Evolutionary conservation across 2,113 vertebrate genomes (phyloP), one percentile per base, ranked within the genome.

Genomic region (Scortum barcoo): DNA sequence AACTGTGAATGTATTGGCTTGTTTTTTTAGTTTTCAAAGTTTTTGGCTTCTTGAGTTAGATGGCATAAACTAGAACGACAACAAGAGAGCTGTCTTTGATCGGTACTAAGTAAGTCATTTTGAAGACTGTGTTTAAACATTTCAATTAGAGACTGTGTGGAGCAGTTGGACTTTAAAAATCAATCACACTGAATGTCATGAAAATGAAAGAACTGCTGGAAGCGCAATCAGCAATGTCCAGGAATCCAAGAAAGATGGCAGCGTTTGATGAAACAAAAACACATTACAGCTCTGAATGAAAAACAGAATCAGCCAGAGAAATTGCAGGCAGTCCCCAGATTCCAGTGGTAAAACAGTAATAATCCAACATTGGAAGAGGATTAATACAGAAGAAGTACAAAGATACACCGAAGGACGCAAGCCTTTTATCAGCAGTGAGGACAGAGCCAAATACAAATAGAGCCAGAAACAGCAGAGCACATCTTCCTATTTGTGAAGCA

Each of bases 401-500:
- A 72, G 38, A 42, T 22, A 9, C 48, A 56, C 36, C 22, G 11
- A 30, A 58, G 60, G 57, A 30, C 30, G 33, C 24, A 58, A 70
- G 51, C 10, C 42, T 82, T 81, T 70, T 17, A 68, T 74, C 56
- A 16, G 67, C 48, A 72, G 5, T 33, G 14, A 67, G 38, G 48
- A 33, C 38, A 24, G 36, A 71, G 63, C 7, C 38, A 56, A 58
- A 68, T 3, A 30, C n/a, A 65, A 69, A 83, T 36, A 19, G 60
- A 30, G 50, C 56, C 61, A 62, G 60, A 81, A 75, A n/a, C 7
- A 42, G 62, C 24, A 17, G 51, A 66, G 36, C 20, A 22, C 12
- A 38, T 44, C 53, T 40, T 46, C 62, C 83, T 84, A 89, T 86
- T 85, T 90, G 86, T 71, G 60, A 84, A 65, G 68, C 81, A 67